Conservation (phyloP, 2,113 vertebrate species). For the Heteronetta atricapilla region DNA sequence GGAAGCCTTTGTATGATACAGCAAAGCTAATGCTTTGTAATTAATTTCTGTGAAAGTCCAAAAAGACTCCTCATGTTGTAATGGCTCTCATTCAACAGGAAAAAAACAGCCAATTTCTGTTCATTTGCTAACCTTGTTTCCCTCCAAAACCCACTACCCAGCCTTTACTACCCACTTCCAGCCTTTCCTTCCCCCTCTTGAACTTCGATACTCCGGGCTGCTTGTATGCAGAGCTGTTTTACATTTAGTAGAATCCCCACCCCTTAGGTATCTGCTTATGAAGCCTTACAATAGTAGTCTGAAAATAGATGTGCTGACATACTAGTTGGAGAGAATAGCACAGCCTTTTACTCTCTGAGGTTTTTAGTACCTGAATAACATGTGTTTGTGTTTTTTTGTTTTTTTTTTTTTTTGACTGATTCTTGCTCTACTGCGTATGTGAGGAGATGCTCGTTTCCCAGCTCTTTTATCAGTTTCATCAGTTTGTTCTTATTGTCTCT, state of each 20-base stretch:
- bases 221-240: not conserved
- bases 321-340: not conserved
- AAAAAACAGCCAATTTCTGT: not conserved
- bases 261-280: not conserved
- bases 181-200: fast-evolving
- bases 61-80: not conserved
- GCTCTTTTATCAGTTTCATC: not conserved
- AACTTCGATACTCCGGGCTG: not conserved
- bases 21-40: not conserved
- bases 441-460: not conserved
- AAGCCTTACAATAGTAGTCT: not conserved
- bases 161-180: not conserved
- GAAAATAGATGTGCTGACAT: not conserved
- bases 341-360: not conserved
- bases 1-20: not conserved
- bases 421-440: not conserved
- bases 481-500: not conserved
- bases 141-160: not conserved
- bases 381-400: not conserved
- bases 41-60: not conserved
- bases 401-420: not conserved
- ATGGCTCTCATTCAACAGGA: not conserved
- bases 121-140: not conserved
- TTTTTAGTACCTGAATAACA: not conserved
- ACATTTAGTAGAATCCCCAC: not conserved